A percentile compares a stretch with the other conserved stretches of the same genome.
phyloP scores from a whole-genome alignment of 2,113 vertebrate species.

The Macaca nemestrina region DNA sequence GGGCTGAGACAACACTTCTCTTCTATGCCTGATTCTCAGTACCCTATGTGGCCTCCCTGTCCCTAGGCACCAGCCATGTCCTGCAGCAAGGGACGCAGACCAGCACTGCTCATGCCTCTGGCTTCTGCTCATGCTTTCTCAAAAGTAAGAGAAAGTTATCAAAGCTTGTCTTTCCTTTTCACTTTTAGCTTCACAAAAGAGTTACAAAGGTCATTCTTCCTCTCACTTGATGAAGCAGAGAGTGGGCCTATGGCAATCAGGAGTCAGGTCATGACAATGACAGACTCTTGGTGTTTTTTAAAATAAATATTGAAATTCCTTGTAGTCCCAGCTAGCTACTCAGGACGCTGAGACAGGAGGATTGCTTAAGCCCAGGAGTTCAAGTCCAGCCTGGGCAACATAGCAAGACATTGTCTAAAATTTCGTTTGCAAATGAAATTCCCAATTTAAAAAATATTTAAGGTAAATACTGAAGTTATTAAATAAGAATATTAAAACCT shows the following conservation, averaged over 20 bases:
- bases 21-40: background rate
- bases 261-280: background rate
- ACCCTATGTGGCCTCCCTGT: background rate
- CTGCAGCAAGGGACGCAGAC: no score
- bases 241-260: background rate
- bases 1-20: background rate
- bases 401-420: no score
- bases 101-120: background rate
- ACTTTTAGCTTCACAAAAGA: background rate
- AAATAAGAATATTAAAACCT: background rate
- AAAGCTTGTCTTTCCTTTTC: background rate
- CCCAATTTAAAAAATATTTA: background rate
- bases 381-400: no score
- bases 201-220: background rate
- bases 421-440: background rate
- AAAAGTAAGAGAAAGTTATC: background rate
- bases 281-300: background rate
- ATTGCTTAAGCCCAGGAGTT: no score
- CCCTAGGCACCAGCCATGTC: background rate
- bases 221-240: background rate
- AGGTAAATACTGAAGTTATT: background rate
- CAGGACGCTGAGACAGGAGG: no score
- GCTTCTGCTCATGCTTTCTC: background rate
- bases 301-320: background rate
- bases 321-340: no score